Percentiles rank a stretch among this genome's conserved stretches.
These are phyloP conservation scores for Epinephelus awoara DNA, from an alignment of 2,797 vertebrate species.

Conservation along the genomic window DNA sequence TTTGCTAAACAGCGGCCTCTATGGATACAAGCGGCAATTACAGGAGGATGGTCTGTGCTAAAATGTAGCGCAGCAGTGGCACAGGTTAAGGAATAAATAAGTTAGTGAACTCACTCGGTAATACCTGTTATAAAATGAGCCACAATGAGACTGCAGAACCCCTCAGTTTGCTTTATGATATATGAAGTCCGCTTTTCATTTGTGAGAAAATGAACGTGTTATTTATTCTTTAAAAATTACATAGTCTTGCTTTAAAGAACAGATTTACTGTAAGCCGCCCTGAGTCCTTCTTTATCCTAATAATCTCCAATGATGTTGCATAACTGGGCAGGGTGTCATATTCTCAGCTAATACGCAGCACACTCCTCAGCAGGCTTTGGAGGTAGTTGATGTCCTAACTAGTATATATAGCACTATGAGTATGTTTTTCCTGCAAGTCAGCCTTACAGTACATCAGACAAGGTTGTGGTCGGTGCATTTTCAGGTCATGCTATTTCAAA, in stretches of 20 bases:
- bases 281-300: not conserved
- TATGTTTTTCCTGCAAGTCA: not conserved
- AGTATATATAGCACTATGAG: constrained; percentile 14
- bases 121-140: not conserved
- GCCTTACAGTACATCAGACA: not conserved
- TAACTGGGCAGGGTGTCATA: not conserved
- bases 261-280: not conserved
- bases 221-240: not conserved
- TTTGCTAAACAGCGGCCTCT: not conserved
- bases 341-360: not conserved
- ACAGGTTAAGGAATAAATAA: not conserved
- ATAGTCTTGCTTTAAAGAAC: not conserved
- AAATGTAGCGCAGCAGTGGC: not conserved
- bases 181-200: not conserved
- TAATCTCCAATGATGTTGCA: not conserved
- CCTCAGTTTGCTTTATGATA: not conserved
- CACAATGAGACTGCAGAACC: no score
- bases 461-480: not conserved
- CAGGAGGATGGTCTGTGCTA: not conserved
- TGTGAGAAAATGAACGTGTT: not conserved
- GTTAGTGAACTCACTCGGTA: not conserved
- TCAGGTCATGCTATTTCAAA: not conserved
- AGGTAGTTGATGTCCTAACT: not conserved
- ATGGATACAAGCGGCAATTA: not conserved
- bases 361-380: not conserved